Evolutionary conservation across 2,888 invertebrate genomes (phyloP).

Genomic region (Cheilosia urbana): DNA sequence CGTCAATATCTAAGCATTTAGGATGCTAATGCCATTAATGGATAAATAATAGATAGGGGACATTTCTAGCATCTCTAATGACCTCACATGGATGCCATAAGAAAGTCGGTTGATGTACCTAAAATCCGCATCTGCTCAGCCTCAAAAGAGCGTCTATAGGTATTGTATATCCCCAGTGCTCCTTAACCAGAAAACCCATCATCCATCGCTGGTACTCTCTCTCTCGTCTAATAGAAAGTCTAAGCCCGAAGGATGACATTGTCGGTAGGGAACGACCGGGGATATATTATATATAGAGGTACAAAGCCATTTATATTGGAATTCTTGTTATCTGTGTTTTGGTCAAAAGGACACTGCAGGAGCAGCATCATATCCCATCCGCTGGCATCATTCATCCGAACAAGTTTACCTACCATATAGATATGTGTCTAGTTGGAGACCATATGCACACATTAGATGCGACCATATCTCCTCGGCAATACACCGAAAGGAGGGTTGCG

Average conservation of each 20-base stretch:
- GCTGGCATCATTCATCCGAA: conserved; percentile 41
- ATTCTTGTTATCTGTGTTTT: conserved; percentile 71
- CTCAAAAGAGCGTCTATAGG: conserved; percentile 11
- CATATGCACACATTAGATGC: conserved; percentile 50
- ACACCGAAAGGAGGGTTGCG: conserved; percentile 30
- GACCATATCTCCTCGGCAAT: conserved; percentile 5
- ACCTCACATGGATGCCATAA: conserved; percentile 43
- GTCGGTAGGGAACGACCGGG: conserved; percentile 41
- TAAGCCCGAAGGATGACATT: conserved; percentile 69
- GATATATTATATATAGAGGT: conserved; percentile 45
- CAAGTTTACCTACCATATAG: conserved; percentile 14
- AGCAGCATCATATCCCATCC: conserved; percentile 11
- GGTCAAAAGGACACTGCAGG: conserved; percentile 69
- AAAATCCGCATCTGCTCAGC: conserved; percentile 39
- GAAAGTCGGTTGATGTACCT: conserved; percentile 33
- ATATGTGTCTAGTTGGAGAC: conserved; percentile 23
- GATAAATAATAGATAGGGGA: conserved; percentile 72
- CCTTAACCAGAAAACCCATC: conserved; percentile 32
- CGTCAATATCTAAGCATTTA: conserved; percentile 20
- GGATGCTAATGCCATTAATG: conserved; percentile 70
- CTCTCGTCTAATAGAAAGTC: conserved; percentile 39
- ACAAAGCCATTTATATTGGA: conserved; percentile 73
- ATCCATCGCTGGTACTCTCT: conserved; percentile 22
- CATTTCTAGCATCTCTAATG: conserved; percentile 72
- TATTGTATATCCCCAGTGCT: conserved; percentile 20